Evolutionary conservation across 1,140 invertebrate species (phyloP), one percentile per base, ranked within the genome.

Genomic region (Pseudomyrmex concolor): DNA sequence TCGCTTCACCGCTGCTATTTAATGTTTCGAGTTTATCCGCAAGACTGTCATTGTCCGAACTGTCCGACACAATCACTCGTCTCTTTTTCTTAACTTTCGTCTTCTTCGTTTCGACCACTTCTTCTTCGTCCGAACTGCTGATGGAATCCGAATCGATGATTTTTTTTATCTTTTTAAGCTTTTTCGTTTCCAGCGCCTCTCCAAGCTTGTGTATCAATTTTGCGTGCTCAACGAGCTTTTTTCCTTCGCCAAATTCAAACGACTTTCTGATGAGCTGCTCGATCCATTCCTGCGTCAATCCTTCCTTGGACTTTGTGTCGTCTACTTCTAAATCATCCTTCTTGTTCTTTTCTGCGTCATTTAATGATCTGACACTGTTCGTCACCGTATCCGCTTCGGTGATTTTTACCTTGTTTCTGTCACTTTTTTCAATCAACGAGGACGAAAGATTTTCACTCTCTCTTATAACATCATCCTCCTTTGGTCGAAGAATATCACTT

Each of bases 21-120:
- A 89, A 54, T 0, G 86, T 70, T 25, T 12, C 71, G 5, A 92
- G 12, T 45, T 85, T 87, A 3, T 89, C 86, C 3, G 91, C 88
- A 0, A 92, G 73, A 64, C 34, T 74, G 22, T 94, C 92, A n/a
- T 92, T 91, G 0, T 94, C 93, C 2, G 92, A 93, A 72, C 91
- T 93, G 2, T 94, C 92, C 0, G 93, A 93, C 12, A 88, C 72
- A 15, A 93, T 92, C 0, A 91, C 74, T 12, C 87, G 87, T 66
- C 90, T 90, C 62, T 91, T 93, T 5, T 90, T 91, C 59, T 70
- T 88, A 1, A 50, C 57, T 15, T 60, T 59, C 0, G 17, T 7
- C 80, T 90, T 93, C 50, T 91, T 92, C 12, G 66, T 67, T 15
- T 89, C 90, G 7, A 72, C 13, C 9, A 34, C 19, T 60, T 89